phyloP scores from a whole-genome alignment of 2,113 vertebrate genomes.

The Origma solitaria region DNA sequence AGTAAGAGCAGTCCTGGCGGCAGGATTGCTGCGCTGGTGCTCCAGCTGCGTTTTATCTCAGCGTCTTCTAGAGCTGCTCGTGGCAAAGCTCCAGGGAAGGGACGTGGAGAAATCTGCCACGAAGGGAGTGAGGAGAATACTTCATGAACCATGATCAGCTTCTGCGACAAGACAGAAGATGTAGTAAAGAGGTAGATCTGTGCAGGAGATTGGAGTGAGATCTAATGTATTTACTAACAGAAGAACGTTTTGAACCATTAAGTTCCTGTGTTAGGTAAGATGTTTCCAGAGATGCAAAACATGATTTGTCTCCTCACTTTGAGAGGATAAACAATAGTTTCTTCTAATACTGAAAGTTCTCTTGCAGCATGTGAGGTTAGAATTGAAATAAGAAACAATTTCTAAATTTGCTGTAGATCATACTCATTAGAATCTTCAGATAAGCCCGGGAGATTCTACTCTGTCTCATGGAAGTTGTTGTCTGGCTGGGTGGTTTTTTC shows the following conservation, averaged over 20 bases:
- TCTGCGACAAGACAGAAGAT: not conserved
- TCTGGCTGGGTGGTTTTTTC: not conserved
- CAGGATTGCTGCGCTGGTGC: not conserved
- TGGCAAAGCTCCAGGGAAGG: not conserved
- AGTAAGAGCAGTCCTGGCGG: not conserved
- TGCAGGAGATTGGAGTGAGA: not conserved
- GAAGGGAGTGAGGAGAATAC: not conserved
- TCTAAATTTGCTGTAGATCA: not conserved
- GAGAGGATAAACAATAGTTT: not conserved
- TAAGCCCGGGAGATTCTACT: not conserved
- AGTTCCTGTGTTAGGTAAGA: not conserved
- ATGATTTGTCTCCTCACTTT: not conserved
- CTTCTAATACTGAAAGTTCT: not conserved
- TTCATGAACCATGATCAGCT: not conserved
- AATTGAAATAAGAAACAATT: not conserved
- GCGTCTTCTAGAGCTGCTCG: not conserved
- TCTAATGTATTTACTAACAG: not conserved
- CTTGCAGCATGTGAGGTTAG: not conserved
- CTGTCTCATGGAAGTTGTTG: not conserved
- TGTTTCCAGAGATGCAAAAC: not conserved
- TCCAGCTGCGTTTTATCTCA: not conserved
- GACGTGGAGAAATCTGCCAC: accelerated
- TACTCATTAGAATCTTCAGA: not conserved
- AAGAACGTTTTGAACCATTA: not conserved
- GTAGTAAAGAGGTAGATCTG: not conserved